Base-by-base conservation (phyloP, 2,113 vertebrate species). In the Pygathrix nemaeus region DNA sequence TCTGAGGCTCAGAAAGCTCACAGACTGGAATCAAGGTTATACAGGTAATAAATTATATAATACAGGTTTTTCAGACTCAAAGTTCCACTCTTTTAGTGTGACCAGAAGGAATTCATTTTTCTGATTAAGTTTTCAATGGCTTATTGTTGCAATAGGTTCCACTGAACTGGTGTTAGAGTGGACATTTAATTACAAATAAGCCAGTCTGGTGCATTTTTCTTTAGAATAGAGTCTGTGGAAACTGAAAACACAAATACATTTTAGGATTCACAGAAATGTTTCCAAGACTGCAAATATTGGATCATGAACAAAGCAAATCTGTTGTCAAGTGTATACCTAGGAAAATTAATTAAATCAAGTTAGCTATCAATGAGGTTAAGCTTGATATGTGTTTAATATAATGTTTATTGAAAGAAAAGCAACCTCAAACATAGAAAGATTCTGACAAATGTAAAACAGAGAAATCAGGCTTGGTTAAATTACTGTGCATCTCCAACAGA, bases 401-500 rank as follows among this genome's bases (percentile, higher is more conserved):
- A 93, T 57, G 68, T 86, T 92, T 86, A 91, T 30, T 68, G 20
- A 91, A 84, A 84, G 14, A 40, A 75, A 96, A 95, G 52, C 55
- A 75, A 78, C 30, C 7, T 64, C 32, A 86, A 79, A 90, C 32
- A 59, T 2, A 97, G 55, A 91, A 95, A n/a, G 14, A 72, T 45
- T 80, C 40, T 88, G 30, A 95, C 21, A 80, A 88, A 59, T 52
- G 25, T 86, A 61, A 72, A 94, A 32, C 83, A 93, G 64, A 92
- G 83, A 72, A 81, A 52, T 18, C 5, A 83, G 17, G 2, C 9
- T 90, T 75, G 21, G 35, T 27, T 59, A 17, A 88, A 87, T 84
- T 64, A n/a, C 30, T 85, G 4, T 86, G 8, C 25, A 57, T 91
- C 40, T 55, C 57, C 59, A 70, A 90, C 17, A 86, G 9, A 90